A percentile compares a stretch with the other conserved stretches of the same genome.
Conservation (phyloP, 2,888 invertebrate species). For the Emmelina monodactyla region DNA sequence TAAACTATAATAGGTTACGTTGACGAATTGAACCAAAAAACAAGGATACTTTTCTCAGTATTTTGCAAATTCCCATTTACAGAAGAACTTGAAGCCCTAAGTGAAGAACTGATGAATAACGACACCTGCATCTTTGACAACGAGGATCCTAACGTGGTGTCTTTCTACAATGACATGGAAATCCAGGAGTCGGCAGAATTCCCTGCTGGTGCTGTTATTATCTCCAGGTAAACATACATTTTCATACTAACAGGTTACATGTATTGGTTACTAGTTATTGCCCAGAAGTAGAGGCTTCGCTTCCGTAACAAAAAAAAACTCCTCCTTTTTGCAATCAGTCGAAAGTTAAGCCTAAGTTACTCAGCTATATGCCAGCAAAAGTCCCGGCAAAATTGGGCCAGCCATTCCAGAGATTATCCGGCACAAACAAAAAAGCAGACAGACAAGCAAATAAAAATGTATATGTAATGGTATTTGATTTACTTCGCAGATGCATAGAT, state of each 20-base stretch:
- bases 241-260: too few species aligned
- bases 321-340: too few species aligned
- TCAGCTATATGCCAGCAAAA: not conserved
- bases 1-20: too few species aligned
- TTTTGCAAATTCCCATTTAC: conserved; percentile 20
- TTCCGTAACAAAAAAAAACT: too few species aligned
- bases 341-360: not conserved
- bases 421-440: conserved; percentile 2
- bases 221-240: conserved; percentile 68
- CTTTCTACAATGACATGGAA: conserved; percentile 81
- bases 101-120: conserved; percentile 65
- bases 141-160: conserved; percentile 80
- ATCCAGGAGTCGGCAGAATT: conserved; percentile 81
- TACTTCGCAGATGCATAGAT: conserved; percentile 71
- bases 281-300: too few species aligned
- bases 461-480: too few species aligned
- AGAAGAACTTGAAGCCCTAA: conserved; percentile 57
- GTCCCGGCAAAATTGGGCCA: conserved; percentile 1
- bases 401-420: conserved; percentile 3
- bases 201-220: conserved; percentile 74
- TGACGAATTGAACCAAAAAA: too few species aligned
- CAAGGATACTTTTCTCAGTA: too few species aligned
- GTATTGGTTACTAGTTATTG: too few species aligned
- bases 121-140: conserved; percentile 80
- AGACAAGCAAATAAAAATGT: not conserved